phyloP scores from a whole-genome alignment of 2,113 vertebrate species.

The Stegastes partitus region DNA sequence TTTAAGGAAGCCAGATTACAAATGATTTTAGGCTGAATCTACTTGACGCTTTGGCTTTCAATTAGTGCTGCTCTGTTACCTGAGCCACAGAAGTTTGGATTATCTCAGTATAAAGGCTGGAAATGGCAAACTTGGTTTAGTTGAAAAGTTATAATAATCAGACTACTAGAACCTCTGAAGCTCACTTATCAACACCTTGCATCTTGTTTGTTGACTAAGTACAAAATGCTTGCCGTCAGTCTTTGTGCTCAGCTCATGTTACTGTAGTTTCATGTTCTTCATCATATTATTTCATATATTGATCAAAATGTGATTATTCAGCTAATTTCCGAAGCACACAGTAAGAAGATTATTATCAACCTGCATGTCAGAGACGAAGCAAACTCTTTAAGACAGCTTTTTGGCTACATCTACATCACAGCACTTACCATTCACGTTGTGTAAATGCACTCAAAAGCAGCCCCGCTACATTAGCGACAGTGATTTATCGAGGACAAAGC shows the following conservation, averaged over 20 bases:
- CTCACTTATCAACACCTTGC: too few species aligned
- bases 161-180: too few species aligned
- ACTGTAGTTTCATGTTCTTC: background rate
- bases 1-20: too few species aligned
- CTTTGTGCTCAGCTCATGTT: background rate
- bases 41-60: too few species aligned
- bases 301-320: background rate
- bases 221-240: background rate
- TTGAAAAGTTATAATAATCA: too few species aligned
- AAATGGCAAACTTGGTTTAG: too few species aligned
- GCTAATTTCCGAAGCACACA: background rate
- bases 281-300: background rate
- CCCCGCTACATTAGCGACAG: slow-evolving; percentile 61
- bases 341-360: background rate
- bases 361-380: background rate
- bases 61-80: too few species aligned
- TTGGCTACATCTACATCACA: slow-evolving; percentile 28
- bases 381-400: background rate
- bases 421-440: slow-evolving; percentile 17
- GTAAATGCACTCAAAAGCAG: slow-evolving; percentile 53
- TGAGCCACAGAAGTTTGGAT: too few species aligned
- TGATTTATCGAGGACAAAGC: slow-evolving; percentile 80
- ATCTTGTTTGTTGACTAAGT: too few species aligned
- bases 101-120: too few species aligned
- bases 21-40: too few species aligned